phyloP scores from a whole-genome alignment of 1,140 invertebrate genomes.

The Lerema accius region DNA sequence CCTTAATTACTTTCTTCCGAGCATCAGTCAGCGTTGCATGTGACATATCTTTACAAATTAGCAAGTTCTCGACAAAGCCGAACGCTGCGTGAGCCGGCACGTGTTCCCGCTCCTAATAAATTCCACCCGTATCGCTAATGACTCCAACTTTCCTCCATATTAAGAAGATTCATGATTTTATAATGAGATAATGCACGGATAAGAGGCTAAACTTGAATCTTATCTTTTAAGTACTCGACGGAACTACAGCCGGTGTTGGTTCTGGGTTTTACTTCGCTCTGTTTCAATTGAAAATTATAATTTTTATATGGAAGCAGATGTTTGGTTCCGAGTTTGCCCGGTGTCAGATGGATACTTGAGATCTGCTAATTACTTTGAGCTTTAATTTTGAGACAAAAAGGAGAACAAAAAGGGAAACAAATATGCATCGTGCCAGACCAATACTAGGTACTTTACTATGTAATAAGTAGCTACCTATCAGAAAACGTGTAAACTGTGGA shows the following conservation, averaged over 20 bases:
- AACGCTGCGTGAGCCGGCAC: slow-evolving; percentile 14
- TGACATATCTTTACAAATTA: slow-evolving; percentile 8
- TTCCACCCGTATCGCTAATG: slow-evolving; percentile 21
- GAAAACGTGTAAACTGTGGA: too few relatives aligned
- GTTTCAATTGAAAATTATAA: too few relatives aligned
- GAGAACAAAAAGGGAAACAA: too few relatives aligned
- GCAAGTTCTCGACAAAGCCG: slow-evolving; percentile 12
- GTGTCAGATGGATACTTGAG: too few relatives aligned
- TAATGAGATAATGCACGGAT: slow-evolving; percentile 19
- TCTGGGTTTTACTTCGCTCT: not conserved
- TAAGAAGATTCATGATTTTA: slow-evolving; percentile 24
- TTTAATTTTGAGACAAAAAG: too few relatives aligned
- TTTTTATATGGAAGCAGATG: too few relatives aligned
- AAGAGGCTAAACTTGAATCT: slow-evolving; percentile 9
- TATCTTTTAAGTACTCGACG: not conserved
- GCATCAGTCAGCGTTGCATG: not conserved
- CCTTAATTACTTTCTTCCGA: not conserved
- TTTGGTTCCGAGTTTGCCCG: too few relatives aligned
- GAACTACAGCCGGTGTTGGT: not conserved
- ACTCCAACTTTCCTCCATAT: slow-evolving; percentile 19
- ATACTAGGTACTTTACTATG: too few relatives aligned
- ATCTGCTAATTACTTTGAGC: too few relatives aligned
- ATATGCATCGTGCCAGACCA: too few relatives aligned
- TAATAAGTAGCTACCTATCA: too few relatives aligned
- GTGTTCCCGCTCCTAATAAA: slow-evolving; percentile 12